These are phyloP conservation scores for Gerris lacustris DNA, from an alignment of 2,888 invertebrate species.

Conservation along the genomic window DNA sequence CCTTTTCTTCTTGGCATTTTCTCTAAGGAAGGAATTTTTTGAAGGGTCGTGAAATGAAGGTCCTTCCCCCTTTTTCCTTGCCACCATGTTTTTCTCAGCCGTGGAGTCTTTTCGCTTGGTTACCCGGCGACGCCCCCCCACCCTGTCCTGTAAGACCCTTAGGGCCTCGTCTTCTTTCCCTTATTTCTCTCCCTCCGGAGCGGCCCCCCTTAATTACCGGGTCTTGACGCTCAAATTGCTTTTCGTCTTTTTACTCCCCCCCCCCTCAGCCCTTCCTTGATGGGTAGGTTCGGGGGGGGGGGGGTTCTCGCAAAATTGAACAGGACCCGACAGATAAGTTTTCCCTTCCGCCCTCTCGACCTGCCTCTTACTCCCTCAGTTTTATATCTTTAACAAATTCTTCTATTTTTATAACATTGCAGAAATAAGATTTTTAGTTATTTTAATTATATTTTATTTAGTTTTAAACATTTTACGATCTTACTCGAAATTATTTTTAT, in stretches of 20 bases:
- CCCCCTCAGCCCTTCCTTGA: slow-evolving; percentile 1
- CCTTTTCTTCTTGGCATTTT: no score
- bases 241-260: background rate
- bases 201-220: background rate
- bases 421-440: no score
- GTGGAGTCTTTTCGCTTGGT: no score
- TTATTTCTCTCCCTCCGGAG: background rate
- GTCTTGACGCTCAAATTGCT: background rate
- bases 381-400: background rate
- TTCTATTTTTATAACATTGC: background rate
- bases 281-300: background rate
- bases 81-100: no score
- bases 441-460: no score
- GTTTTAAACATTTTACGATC: no score
- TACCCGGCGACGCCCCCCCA: no score
- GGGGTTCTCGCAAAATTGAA: background rate
- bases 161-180: background rate
- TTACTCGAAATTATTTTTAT: no score
- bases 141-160: no score
- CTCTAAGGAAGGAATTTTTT: no score
- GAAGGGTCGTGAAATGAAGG: no score
- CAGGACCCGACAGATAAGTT: background rate
- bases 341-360: background rate
- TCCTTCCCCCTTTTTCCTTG: no score
- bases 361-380: slow-evolving; percentile 1